These are phyloP conservation scores for Serripes groenlandicus DNA, from an alignment of 2,888 invertebrate species.

Conservation along the genomic window DNA sequence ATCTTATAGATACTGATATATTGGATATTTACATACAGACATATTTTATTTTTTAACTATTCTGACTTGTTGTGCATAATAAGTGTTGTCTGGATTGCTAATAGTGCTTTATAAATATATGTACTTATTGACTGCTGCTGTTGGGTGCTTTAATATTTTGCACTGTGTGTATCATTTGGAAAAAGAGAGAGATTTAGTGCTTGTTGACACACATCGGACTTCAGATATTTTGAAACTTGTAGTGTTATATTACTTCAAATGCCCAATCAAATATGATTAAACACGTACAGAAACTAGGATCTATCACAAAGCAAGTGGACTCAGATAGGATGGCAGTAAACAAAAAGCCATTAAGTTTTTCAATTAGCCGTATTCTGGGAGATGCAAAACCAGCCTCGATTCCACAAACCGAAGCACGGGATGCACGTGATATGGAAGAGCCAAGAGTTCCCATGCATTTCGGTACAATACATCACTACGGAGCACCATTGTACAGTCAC, in stretches of 20 bases:
- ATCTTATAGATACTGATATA: no score
- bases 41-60: no score
- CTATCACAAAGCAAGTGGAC: neutral
- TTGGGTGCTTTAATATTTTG: no score
- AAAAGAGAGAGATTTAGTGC: no score
- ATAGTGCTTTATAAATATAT: no score
- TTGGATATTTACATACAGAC: no score
- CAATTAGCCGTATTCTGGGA: constrained; percentile 61
- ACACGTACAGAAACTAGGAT: neutral
- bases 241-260: neutral
- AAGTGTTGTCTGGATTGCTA: no score
- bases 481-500: neutral
- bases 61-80: no score
- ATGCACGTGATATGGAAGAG: constrained; percentile 8
- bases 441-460: constrained; percentile 43
- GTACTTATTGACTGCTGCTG: no score
- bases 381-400: constrained; percentile 1
- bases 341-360: constrained; percentile 56
- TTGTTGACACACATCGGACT: no score
- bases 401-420: neutral
- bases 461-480: constrained; percentile 56
- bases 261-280: constrained; percentile 19
- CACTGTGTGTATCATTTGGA: no score
- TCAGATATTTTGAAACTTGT: no score
- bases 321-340: constrained; percentile 19